These are phyloP conservation scores for Probosciger aterrimus DNA, from an alignment of 2,113 vertebrate species.

Conservation along the genomic window DNA sequence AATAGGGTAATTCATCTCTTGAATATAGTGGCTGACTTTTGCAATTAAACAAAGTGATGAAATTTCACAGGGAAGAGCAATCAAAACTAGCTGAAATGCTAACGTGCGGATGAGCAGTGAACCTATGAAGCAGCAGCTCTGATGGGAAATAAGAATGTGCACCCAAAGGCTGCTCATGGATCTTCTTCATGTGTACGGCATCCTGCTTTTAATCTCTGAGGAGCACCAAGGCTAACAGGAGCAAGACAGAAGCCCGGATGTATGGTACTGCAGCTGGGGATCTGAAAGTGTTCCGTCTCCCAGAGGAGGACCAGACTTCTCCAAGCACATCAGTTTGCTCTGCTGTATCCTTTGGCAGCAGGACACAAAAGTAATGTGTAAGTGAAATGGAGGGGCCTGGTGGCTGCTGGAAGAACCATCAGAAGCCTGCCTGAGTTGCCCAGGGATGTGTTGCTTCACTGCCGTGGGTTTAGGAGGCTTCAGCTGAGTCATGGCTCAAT, in stretches of 20 bases:
- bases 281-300: not conserved
- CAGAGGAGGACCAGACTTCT: not conserved
- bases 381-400: not conserved
- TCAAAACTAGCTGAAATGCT: not conserved
- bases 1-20: not conserved
- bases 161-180: not conserved
- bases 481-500: not conserved
- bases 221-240: not conserved
- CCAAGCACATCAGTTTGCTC: not conserved
- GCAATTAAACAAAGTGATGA: constrained; percentile 34
- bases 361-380: fast-evolving
- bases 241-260: fast-evolving
- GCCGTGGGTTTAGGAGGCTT: not conserved
- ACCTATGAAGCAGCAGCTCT: not conserved
- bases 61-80: not conserved
- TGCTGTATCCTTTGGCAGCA: not conserved
- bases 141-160: not conserved
- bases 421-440: not conserved
- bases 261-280: fast-evolving
- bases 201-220: not conserved
- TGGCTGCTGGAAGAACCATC: fast-evolving
- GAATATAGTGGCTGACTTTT: not conserved
- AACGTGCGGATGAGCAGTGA: not conserved
- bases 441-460: not conserved
- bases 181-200: not conserved